These are phyloP conservation scores for Tethea ocularis DNA, from an alignment of 2,888 invertebrate species.

Conservation along the genomic window DNA sequence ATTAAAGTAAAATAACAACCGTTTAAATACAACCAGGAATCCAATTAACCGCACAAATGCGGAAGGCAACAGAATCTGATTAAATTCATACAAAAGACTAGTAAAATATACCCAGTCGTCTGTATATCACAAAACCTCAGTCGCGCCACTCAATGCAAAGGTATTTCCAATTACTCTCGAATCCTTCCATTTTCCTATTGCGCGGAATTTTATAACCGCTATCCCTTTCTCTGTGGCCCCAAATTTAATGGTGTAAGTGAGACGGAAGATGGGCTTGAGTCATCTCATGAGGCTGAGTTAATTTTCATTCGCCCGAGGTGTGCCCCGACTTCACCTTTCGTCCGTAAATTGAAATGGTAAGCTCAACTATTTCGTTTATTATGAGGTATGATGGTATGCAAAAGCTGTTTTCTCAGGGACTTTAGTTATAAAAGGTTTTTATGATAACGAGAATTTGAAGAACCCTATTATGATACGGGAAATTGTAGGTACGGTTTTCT, in stretches of 20 bases:
- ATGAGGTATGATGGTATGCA: not conserved
- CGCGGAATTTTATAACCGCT: constrained; percentile 68
- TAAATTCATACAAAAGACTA: constrained; percentile 74
- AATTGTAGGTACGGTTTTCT: too few species aligned
- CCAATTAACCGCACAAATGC: constrained; percentile 64
- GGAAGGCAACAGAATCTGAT: constrained; percentile 61
- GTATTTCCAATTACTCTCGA: constrained; percentile 83
- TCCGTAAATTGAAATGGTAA: constrained; percentile 73
- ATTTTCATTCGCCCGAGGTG: constrained; percentile 76
- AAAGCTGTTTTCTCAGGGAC: not conserved
- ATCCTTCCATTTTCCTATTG: constrained; percentile 78
- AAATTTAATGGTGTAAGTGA: constrained; percentile 44
- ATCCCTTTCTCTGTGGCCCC: constrained; percentile 52
- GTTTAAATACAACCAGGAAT: constrained; percentile 26
- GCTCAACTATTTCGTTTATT: constrained; percentile 51
- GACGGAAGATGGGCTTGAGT: constrained; percentile 54
- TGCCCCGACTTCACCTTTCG: constrained; percentile 65
- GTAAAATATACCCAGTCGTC: constrained; percentile 58
- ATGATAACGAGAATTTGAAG: not conserved
- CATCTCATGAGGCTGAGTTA: constrained; percentile 72
- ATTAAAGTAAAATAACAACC: constrained; percentile 43
- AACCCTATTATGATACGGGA: too few species aligned
- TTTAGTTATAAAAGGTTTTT: not conserved
- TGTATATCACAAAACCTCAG: constrained; percentile 70
- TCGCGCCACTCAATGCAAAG: constrained; percentile 72